Conservation (phyloP, 2,113 vertebrate genomes). For the Chitala chitala region DNA sequence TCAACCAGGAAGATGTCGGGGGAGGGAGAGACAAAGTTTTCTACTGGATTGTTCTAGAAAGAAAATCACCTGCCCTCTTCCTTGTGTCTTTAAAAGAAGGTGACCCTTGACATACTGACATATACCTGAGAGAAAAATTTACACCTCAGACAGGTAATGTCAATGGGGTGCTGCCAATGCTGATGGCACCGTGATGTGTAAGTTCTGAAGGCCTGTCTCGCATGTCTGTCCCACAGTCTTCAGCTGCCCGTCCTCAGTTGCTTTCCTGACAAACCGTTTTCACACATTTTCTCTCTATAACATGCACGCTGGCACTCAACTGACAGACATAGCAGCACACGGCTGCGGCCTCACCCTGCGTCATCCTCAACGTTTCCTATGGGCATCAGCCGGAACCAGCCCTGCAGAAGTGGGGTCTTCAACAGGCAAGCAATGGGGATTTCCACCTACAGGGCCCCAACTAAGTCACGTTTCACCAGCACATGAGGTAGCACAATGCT, state of each 20-base stretch:
- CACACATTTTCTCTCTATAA: slow-evolving; percentile 10
- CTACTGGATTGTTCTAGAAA: too few species aligned
- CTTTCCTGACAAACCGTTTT: too few species aligned
- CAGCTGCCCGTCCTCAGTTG: too few species aligned
- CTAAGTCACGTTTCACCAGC: background rate
- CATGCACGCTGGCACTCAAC: background rate
- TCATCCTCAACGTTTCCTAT: slow-evolving; percentile 65
- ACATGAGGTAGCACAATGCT: background rate
- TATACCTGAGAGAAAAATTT: too few species aligned
- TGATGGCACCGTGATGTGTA: too few species aligned
- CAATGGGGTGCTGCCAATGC: too few species aligned
- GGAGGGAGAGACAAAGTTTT: background rate
- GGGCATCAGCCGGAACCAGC: slow-evolving; percentile 84
- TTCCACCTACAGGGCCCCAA: slow-evolving; percentile 63
- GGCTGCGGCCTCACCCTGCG: slow-evolving; percentile 55
- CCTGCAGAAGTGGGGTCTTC: slow-evolving; percentile 56
- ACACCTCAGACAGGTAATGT: too few species aligned
- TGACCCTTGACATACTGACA: too few species aligned
- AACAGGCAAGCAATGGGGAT: slow-evolving; percentile 63
- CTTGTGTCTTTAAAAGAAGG: too few species aligned
- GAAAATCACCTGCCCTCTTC: too few species aligned
- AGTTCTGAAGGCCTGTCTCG: too few species aligned
- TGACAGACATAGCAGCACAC: background rate
- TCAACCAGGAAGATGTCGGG: background rate
- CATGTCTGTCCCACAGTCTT: too few species aligned